phyloP scores from a whole-genome alignment of 2,888 invertebrate genomes.

The Sicus ferrugineus region DNA sequence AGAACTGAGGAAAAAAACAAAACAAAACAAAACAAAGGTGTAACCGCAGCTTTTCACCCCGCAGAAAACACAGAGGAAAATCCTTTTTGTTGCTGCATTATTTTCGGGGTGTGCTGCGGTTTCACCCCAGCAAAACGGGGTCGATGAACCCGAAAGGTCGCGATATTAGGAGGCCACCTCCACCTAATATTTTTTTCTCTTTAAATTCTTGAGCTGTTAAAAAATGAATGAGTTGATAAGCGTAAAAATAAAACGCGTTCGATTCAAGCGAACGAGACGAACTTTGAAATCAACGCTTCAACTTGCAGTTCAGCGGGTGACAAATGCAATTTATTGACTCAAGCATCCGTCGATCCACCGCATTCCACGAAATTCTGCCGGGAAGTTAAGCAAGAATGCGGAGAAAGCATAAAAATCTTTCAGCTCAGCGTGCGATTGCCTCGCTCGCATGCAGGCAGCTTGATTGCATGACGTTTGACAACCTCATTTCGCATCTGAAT shows the following conservation, averaged over 20 bases:
- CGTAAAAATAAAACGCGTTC: neutral
- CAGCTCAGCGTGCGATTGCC: neutral
- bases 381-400: neutral
- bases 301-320: neutral
- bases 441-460: neutral
- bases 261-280: neutral
- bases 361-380: too few species aligned
- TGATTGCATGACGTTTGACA: conserved; percentile 21
- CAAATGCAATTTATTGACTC: neutral
- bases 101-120: neutral
- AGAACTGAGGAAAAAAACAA: neutral
- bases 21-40: neutral
- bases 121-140: neutral
- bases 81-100: neutral
- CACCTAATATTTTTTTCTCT: neutral
- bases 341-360: neutral
- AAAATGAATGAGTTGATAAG: neutral
- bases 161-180: too few species aligned
- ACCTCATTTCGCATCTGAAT: conserved; percentile 9
- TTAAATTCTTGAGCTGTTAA: neutral
- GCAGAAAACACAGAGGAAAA: neutral
- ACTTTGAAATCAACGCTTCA: too few species aligned
- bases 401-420: neutral
- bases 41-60: neutral
- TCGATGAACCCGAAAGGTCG: too few species aligned